Conservation (phyloP, 2,888 invertebrate species). For the Adineta ricciae region DNA sequence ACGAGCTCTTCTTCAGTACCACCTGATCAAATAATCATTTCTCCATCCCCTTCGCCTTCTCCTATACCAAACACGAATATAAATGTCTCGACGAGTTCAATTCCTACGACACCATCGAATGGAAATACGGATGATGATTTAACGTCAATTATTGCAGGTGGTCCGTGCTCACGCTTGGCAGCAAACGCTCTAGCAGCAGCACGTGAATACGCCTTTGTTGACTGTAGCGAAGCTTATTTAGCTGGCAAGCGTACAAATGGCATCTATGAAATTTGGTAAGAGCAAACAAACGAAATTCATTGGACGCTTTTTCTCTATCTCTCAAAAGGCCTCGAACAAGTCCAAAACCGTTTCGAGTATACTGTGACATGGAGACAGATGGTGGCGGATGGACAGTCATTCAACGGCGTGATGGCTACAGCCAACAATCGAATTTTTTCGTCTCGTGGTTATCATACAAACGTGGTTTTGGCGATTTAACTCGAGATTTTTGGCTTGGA, state of each 20-base stretch:
- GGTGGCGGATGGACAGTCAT: conserved; percentile 62
- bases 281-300: not conserved
- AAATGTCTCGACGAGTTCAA: not conserved
- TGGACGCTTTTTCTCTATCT: no score
- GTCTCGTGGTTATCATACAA: conserved; percentile 73
- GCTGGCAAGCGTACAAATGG: not conserved
- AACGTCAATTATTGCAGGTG: not conserved
- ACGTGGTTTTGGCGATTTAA: conserved; percentile 64
- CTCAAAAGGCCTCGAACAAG: not conserved
- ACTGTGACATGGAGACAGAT: conserved; percentile 23
- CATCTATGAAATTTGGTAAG: not conserved
- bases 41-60: not conserved
- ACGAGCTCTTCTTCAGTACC: not conserved
- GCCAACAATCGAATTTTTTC: conserved; percentile 63
- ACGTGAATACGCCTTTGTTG: not conserved
- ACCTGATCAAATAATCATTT: not conserved
- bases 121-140: not conserved
- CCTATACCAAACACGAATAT: not conserved
- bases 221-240: not conserved
- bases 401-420: conserved; percentile 70
- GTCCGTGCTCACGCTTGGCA: not conserved
- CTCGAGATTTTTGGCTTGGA: conserved; percentile 77
- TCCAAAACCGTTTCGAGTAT: conserved; percentile 13
- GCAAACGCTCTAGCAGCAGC: not conserved
- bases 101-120: not conserved